Evolutionary conservation across 2,113 vertebrate genomes (phyloP), one percentile per base, ranked within the genome.

Genomic region (Lycocorax pyrrhopterus): DNA sequence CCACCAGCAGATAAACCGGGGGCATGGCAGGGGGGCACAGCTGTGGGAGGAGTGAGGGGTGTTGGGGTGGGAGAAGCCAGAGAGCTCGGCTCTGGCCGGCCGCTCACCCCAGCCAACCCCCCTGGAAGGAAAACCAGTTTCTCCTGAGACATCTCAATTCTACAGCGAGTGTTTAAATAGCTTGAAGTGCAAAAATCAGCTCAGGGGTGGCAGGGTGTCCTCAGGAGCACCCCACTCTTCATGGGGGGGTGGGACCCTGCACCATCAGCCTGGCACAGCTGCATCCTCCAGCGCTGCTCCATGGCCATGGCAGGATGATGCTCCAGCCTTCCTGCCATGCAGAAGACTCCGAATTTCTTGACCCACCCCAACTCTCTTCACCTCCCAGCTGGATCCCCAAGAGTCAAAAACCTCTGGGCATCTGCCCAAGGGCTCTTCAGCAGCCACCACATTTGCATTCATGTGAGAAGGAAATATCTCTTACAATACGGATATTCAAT

Each of bases 121-220:
- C 18, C 11, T 2, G 23, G 94, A 92, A 93, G 71, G 87, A 96
- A 93, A 95, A 84, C 43, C 87, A 84, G 81, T 84, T 96, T 97
- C 97, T 96, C 96, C 95, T 96, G 97, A 97, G 97, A 92, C 58
- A 9, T 86, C 89, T 88, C 94, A 84, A 58, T 95, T 94, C 89
- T 86, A 79, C 79, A 84, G 84, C 23, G 2, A 88, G 89, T 74
- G 39, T 90, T 76, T 71, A 59, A 88, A 67, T 25, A 94, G 59
- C 88, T 91, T 80, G 6, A 39, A 96, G 94, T 94, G 82, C 92
- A 91, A 95, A 90, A 87, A 72, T 76, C 76, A 37, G 83, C 92
- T 93, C 55, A 18, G 84, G 51, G 83, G 33, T 39, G 63, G 49
- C 4, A 19, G 33, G 63, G 68, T 5, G 10, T 64, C 84, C 37